A percentile compares a stretch with the other conserved stretches of the same genome.
These are phyloP conservation scores for Macaria notata DNA, from an alignment of 2,888 invertebrate species.

Conservation along the genomic window DNA sequence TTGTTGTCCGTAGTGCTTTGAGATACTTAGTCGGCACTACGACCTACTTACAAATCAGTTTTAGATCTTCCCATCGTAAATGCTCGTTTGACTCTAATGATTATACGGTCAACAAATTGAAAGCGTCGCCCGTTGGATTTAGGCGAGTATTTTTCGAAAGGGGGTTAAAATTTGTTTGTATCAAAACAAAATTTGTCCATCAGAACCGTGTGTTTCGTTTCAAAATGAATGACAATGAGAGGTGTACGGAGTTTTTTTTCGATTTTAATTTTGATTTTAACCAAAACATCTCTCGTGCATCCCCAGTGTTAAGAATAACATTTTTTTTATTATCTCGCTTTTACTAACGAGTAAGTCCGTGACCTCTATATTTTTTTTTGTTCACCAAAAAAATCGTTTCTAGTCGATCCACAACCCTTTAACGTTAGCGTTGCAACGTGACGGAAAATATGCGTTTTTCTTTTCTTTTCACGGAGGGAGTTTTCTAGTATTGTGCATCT, in stretches of 20 bases:
- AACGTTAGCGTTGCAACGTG: conserved; percentile 67
- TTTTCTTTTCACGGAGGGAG: conserved; percentile 65
- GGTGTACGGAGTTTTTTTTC: conserved; percentile 58
- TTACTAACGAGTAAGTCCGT: conserved; percentile 72
- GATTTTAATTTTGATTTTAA: conserved; percentile 32
- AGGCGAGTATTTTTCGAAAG: too few species aligned
- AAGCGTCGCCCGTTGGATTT: too few species aligned
- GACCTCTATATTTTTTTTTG: conserved; percentile 46
- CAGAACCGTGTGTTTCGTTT: conserved; percentile 36
- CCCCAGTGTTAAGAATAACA: conserved; percentile 69
- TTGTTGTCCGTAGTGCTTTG: conserved; percentile 71
- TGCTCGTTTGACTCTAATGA: background rate
- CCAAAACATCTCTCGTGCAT: conserved; percentile 68
- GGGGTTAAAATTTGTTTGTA: too few species aligned
- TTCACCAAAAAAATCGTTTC: conserved; percentile 42
- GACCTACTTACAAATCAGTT: too few species aligned
- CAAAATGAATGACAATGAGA: conserved; percentile 56
- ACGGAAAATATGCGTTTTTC: conserved; percentile 51
- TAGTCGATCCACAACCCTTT: conserved; percentile 80
- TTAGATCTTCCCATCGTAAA: too few species aligned
- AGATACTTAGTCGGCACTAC: conserved; percentile 31
- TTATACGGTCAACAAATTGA: too few species aligned
- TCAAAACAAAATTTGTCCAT: too few species aligned
- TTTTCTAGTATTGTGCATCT: conserved; percentile 79
- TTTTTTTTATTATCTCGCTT: conserved; percentile 72